These are phyloP conservation scores for Tupaia chinensis DNA, from an alignment of 2,113 vertebrate genomes.

Conservation along the genomic window DNA sequence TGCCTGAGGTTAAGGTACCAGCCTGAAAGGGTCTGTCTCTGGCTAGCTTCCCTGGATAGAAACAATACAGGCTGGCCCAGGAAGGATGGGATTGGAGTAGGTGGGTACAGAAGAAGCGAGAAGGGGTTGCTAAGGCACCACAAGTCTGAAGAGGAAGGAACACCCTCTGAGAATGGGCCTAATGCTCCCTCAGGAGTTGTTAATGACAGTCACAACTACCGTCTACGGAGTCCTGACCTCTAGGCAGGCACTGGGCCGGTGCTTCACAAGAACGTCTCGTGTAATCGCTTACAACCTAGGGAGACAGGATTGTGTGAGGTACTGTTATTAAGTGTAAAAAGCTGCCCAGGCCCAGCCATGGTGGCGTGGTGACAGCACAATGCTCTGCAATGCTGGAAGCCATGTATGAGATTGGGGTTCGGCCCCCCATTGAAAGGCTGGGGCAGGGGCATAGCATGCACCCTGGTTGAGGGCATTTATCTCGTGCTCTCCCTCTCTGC, in stretches of 20 bases:
- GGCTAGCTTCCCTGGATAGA: neutral
- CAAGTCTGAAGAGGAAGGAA: slow-evolving; percentile 27
- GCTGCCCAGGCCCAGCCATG: too few relatives aligned
- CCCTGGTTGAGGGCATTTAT: too few relatives aligned
- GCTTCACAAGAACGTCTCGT: neutral
- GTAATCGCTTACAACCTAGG: neutral
- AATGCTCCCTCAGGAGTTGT: neutral
- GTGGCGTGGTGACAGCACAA: too few relatives aligned
- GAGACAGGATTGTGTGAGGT: neutral
- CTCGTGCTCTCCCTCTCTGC: too few relatives aligned
- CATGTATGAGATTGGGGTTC: too few relatives aligned
- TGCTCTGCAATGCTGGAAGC: too few relatives aligned
- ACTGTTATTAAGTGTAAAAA: too few relatives aligned
- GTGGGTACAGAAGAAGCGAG: neutral
- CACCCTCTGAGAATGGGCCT: neutral
- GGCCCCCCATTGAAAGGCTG: too few relatives aligned
- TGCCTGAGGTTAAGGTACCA: neutral
- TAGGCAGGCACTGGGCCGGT: neutral
- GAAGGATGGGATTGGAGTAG: neutral
- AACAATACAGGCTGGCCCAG: neutral
- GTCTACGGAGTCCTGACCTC: neutral
- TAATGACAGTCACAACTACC: neutral
- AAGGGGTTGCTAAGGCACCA: neutral
- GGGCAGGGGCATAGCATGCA: too few relatives aligned
- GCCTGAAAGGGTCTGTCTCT: neutral